Evolutionary conservation across 2,113 vertebrate species (phyloP).

Genomic region (Syrmaticus mikado): DNA sequence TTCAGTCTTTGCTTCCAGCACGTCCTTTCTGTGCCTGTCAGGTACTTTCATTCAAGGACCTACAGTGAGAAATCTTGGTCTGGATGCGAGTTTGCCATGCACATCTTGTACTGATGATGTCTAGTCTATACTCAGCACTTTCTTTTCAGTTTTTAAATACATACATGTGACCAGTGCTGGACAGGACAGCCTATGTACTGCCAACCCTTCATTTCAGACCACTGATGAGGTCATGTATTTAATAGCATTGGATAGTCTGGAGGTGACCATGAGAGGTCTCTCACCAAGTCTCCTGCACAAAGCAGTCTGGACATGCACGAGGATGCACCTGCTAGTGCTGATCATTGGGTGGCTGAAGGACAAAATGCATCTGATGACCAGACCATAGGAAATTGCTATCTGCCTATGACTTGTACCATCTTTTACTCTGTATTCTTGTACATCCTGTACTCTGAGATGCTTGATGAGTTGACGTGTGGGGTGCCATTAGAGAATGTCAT

Average conservation of each 20-base stretch:
- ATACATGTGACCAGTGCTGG: not conserved
- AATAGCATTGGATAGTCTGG: not conserved
- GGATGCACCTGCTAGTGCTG: not conserved
- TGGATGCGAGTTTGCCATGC: not conserved
- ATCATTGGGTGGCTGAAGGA: not conserved
- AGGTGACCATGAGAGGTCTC: not conserved
- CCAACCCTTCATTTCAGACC: not conserved
- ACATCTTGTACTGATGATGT: not conserved
- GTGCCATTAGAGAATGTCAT: not conserved
- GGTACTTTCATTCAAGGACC: not conserved
- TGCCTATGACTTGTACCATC: rapidly evolving
- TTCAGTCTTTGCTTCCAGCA: not conserved
- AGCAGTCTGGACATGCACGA: not conserved
- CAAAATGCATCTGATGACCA: not conserved
- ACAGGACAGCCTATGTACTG: not conserved
- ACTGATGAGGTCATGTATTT: not conserved
- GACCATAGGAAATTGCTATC: too few species aligned
- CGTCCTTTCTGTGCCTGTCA: not conserved
- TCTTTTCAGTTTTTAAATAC: not conserved
- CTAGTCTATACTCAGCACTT: not conserved
- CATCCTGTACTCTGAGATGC: not conserved
- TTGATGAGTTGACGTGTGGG: not conserved
- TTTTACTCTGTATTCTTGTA: not conserved
- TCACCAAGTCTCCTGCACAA: not conserved
- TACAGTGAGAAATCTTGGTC: not conserved